Evolutionary conservation across 2,797 vertebrate species (phyloP), one percentile per base, ranked within the genome.

Genomic region (Sebastes alutus): DNA sequence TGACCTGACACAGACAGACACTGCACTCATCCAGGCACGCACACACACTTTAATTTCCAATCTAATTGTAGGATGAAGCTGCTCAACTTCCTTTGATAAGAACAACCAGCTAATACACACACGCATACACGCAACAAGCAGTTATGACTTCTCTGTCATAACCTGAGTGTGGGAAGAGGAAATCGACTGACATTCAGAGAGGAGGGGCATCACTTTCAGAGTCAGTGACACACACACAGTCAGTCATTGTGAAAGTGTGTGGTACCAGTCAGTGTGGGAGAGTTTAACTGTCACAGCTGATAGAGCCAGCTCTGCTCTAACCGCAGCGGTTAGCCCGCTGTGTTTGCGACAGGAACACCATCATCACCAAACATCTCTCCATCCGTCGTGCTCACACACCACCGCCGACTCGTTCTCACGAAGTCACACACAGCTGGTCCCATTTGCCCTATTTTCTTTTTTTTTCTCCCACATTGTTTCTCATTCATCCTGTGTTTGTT

Each of bases 241-340:
- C 78, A 90, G 87, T 94, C 89, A 93, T 89, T 89, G 65, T 87
- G 92, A 94, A 94, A 95, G 77, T 3, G 22, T 78, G 87, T 8
- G 69, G 83, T 84, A 78, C 70, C 49, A 74, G 74, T 56, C 74
- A 59, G 71, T 82, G 85, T 84, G 73, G 72, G 83, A 77, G 74
- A 74, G 76, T 73, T 66, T 70, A 89, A 92, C 84, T 86, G 91
- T 91, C 77, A 83, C 92, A 91, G 89, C 89, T 91, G 90, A 93
- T 81, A 71, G 68, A 74, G 86, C 77, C 32, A 29, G 80, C 66
- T 42, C 72, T 68, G 30, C 58, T 84, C 55, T 62, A 71, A 86
- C 88, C 87, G 49, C 81, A 75, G 93, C 1, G 81, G 89, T 91
- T 87, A 84, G 80, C 76, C 77, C 70, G 59, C 72, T 80, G 70